Conservation (phyloP, 2,888 invertebrate genomes). For the Diarsia rubi region DNA sequence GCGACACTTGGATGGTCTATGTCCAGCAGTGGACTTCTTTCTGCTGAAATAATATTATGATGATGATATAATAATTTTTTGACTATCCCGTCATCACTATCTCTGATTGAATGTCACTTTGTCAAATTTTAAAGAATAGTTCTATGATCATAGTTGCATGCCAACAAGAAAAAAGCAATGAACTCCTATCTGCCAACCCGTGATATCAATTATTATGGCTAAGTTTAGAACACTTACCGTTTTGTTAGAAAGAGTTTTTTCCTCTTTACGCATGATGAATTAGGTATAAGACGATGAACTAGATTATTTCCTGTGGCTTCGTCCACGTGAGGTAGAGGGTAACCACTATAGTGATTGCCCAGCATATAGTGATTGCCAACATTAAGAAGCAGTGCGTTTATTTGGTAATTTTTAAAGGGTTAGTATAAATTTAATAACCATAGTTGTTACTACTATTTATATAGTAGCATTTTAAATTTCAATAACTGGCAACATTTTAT, state of each 20-base stretch:
- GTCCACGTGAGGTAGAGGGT: background rate
- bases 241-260: background rate
- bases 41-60: too few relatives aligned
- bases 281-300: background rate
- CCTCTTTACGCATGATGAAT: background rate
- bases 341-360: too few relatives aligned
- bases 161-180: background rate
- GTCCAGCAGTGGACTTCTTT: too few relatives aligned
- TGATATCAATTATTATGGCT: too few relatives aligned
- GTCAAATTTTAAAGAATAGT: background rate
- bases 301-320: background rate
- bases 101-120: background rate
- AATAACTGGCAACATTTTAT: too few relatives aligned
- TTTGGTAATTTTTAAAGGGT: too few relatives aligned
- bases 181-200: background rate
- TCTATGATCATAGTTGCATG: background rate
- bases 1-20: too few relatives aligned
- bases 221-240: background rate
- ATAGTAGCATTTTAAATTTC: too few relatives aligned
- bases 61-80: background rate
- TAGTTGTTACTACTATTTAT: too few relatives aligned
- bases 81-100: background rate
- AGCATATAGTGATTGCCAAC: too few relatives aligned
- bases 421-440: too few relatives aligned
- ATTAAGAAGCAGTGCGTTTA: too few relatives aligned